Conservation (phyloP, 2,797 vertebrate genomes). For the Monodelphis domestica region DNA sequence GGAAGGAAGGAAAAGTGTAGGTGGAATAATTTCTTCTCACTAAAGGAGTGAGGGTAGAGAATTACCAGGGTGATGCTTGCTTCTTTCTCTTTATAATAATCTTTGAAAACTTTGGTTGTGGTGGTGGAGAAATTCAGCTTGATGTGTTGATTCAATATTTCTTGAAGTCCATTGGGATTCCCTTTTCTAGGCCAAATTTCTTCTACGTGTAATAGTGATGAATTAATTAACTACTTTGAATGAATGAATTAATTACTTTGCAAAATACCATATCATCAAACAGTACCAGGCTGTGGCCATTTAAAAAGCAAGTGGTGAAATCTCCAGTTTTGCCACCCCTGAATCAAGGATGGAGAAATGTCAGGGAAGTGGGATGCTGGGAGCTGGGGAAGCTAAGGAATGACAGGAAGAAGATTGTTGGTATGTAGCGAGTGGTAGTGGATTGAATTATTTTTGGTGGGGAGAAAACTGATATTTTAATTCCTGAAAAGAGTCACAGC, state of each 20-base stretch:
- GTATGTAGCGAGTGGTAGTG: not conserved
- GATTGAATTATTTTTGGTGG: not conserved
- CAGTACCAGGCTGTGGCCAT: not conserved
- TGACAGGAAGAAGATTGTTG: not conserved
- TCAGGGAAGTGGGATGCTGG: too few species aligned
- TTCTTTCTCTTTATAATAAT: not conserved
- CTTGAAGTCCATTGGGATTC: not conserved
- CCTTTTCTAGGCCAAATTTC: not conserved
- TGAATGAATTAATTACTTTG: not conserved
- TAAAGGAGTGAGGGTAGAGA: not conserved
- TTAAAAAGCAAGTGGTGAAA: not conserved
- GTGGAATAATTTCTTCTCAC: not conserved
- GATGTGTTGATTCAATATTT: not conserved
- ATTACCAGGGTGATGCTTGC: not conserved
- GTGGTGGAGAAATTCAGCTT: not conserved
- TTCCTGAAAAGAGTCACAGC: not conserved
- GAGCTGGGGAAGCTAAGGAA: not conserved
- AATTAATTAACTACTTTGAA: too few species aligned
- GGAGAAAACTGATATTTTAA: not conserved
- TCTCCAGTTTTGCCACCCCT: not conserved
- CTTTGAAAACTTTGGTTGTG: not conserved
- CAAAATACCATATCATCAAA: not conserved
- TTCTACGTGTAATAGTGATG: not conserved
- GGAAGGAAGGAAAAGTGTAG: not conserved
- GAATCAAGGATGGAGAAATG: not conserved